Conservation (phyloP, 2,888 invertebrate genomes). For the Patella depressa region DNA sequence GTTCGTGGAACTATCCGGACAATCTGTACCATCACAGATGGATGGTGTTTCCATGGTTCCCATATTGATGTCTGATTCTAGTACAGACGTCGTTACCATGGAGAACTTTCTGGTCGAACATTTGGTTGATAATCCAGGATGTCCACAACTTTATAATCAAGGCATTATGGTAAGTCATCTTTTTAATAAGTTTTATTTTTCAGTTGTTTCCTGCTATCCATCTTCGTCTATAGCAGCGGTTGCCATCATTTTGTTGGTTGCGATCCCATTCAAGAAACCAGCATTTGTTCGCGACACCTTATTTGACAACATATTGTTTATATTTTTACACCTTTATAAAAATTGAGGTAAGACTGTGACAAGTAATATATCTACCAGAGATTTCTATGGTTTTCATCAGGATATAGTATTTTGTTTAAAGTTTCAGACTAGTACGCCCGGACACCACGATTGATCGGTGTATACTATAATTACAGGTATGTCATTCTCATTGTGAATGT, state of each 20-base stretch:
- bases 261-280: too few relatives aligned
- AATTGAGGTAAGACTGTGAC: too few relatives aligned
- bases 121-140: constrained; percentile 81
- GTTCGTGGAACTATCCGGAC: constrained; percentile 81
- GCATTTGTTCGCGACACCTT: too few relatives aligned
- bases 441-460: background rate
- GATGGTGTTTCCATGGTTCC: constrained; percentile 78
- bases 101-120: constrained; percentile 82
- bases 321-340: too few relatives aligned
- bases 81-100: constrained; percentile 29
- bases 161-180: constrained; percentile 77
- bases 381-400: too few relatives aligned
- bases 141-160: constrained; percentile 78
- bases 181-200: background rate
- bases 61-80: constrained; percentile 49
- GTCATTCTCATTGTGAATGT: constrained; percentile 35
- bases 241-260: too few relatives aligned
- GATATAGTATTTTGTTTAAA: too few relatives aligned
- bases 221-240: too few relatives aligned
- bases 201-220: too few relatives aligned
- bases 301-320: too few relatives aligned
- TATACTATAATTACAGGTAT: background rate
- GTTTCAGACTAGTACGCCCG: too few relatives aligned
- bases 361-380: too few relatives aligned
- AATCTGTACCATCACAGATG: constrained; percentile 73